Base-by-base conservation (phyloP, 92 coral and sea anemone genomes). In the Siderastrea siderea region DNA sequence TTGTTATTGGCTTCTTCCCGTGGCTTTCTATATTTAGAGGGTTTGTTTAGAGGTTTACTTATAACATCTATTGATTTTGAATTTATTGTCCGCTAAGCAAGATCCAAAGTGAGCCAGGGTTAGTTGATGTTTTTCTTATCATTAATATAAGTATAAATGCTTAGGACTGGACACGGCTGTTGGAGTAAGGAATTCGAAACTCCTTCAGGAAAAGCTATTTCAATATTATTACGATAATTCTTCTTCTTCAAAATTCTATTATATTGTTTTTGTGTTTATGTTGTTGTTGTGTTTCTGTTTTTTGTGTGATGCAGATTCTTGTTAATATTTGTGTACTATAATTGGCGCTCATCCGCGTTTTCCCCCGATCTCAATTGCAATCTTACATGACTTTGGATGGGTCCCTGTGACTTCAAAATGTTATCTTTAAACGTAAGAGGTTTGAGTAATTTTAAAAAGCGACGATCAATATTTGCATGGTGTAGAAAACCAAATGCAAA, bases 101-200 rank as follows among this genome's bases (percentile, higher is more conserved):
- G 38, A 26, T 26, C 38, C 38, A 26, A 26, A 26, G 38, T 26
- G 17, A 26, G 6, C 6, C 48, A 17, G 4, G 5, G 38, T 15
- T 2, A 63, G 43, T 67, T 67, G 19, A 62, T 62, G 0, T 13
- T 26, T 17, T 2, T 60, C 3, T 9, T 9, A 3, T 60, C 11
- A 8, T 60, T 26, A 19, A 44, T 13, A 15, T 13, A 11, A 9
- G 47, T 7, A 38, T 1, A 67, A 67, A 44, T 47, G 75, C 7
- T 46, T 70, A 70, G 75, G 54, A 70, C 75, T 51, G 17, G 75
- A 70, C 75, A 70, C 14, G 55, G 74, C 74, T 70, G 54, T 70
- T 70, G 54, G 75, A 16, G 75, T 44, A 70, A 70, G 14, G 50
- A n/a, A 70, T 70, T 13, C 7, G 47, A 67, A 26, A 67, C 71